A percentile compares a stretch with the other conserved stretches of the same genome.
phyloP scores from a whole-genome alignment of 2,797 vertebrate species.

The Acrossocheilus wenchowensis region DNA sequence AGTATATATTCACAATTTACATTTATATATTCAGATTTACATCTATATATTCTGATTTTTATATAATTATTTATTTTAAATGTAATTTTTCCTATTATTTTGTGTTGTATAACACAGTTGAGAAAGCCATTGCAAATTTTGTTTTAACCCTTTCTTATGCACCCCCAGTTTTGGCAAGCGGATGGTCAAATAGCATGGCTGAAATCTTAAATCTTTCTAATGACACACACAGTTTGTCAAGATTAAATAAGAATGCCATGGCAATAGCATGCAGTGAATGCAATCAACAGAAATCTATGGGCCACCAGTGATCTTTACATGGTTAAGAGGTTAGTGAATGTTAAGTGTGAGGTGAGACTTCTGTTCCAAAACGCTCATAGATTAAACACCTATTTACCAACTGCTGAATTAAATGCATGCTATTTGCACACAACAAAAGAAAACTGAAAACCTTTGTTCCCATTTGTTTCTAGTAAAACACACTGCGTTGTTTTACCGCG shows the following conservation, averaged over 20 bases:
- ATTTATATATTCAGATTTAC: too few relatives aligned
- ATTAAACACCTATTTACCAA: background rate
- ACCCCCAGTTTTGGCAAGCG: background rate
- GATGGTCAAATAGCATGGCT: background rate
- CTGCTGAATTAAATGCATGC: too few relatives aligned
- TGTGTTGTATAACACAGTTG: background rate
- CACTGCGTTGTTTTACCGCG: background rate
- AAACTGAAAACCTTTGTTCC: background rate
- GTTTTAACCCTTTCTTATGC: background rate
- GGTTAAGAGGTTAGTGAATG: background rate
- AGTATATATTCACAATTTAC: too few relatives aligned
- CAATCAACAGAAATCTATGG: background rate
- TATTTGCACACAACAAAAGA: background rate
- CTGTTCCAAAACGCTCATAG: background rate
- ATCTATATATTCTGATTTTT: too few relatives aligned
- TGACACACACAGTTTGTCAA: background rate
- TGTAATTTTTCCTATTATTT: background rate
- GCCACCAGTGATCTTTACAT: background rate
- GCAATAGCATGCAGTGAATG: background rate
- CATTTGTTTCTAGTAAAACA: background rate
- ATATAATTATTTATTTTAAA: background rate
- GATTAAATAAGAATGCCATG: background rate
- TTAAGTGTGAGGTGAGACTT: background rate
- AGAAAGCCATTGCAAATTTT: background rate
- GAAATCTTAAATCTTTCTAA: background rate